A percentile compares a stretch with the other conserved stretches of the same genome.
Evolutionary conservation across 2,888 invertebrate genomes (phyloP).

Genomic region (Platycheirus albimanus): DNA sequence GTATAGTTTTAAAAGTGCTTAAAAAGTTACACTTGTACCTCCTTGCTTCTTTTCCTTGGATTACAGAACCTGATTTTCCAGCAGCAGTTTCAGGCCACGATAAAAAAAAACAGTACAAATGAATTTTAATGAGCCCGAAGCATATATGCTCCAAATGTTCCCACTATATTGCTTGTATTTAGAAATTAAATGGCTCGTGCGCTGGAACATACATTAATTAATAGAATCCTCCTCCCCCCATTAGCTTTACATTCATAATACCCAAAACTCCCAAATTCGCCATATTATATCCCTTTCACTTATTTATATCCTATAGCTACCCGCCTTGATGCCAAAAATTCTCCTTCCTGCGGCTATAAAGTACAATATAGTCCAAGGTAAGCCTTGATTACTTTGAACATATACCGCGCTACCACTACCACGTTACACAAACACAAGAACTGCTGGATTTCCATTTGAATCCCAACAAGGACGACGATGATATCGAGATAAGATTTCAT

Average conservation of each 20-base stretch:
- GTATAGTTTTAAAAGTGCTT: too few relatives aligned
- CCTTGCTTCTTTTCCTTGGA: too few relatives aligned
- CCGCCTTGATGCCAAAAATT: not conserved
- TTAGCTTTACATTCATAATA: not conserved
- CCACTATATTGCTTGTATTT: conserved; percentile 6
- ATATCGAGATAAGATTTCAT: conserved; percentile 67
- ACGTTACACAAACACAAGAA: conserved; percentile 45
- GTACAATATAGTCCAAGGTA: conserved; percentile 70
- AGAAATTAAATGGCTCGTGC: conserved; percentile 33
- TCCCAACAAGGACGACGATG: conserved; percentile 38
- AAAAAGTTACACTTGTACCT: too few relatives aligned
- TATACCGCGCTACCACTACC: conserved; percentile 34
- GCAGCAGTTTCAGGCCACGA: not conserved
- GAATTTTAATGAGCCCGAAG: conserved; percentile 18
- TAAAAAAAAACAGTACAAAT: not conserved
- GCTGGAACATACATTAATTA: conserved; percentile 57
- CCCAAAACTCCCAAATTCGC: not conserved
- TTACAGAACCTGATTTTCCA: too few relatives aligned
- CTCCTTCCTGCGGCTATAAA: conserved; percentile 60
- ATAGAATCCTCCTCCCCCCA: conserved; percentile 30
- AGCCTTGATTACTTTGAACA: conserved; percentile 67
- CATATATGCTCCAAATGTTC: conserved; percentile 2
- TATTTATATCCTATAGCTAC: conserved; percentile 28
- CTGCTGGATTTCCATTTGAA: conserved; percentile 58
- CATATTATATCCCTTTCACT: conserved; percentile 26